phyloP scores from a whole-genome alignment of 92 coral and sea anemone species.

The Heteractis magnifica region DNA sequence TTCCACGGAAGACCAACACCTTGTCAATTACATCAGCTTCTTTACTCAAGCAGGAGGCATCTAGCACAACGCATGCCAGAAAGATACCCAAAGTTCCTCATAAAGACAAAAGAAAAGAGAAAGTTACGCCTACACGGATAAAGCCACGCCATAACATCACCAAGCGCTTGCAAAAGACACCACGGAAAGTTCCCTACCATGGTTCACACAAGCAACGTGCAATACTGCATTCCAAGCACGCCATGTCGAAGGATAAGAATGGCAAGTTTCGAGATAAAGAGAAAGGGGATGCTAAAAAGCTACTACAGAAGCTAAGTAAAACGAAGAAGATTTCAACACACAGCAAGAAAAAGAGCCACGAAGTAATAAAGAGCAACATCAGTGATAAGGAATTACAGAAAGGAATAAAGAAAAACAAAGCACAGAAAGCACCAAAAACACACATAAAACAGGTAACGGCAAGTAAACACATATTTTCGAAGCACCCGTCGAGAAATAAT shows the following conservation, averaged over 20 bases:
- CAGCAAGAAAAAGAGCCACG: not conserved
- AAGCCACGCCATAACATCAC: not conserved
- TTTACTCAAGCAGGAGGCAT: not conserved
- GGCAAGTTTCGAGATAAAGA: not conserved
- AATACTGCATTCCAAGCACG: not conserved
- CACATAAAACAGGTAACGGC: not conserved
- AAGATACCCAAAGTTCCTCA: not conserved
- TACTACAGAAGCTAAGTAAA: not conserved
- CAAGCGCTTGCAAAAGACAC: not conserved
- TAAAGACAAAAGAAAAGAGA: not conserved
- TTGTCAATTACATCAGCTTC: not conserved
- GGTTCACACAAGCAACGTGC: not conserved
- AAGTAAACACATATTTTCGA: not conserved
- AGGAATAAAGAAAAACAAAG: not conserved
- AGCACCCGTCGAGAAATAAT: not conserved
- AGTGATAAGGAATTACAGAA: not conserved
- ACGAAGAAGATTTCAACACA: not conserved
- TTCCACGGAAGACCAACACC: not conserved
- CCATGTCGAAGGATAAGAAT: not conserved
- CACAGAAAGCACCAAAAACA: not conserved
- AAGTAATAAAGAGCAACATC: not conserved
- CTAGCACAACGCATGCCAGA: not conserved
- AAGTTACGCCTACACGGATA: not conserved
- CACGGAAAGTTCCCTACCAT: not conserved
- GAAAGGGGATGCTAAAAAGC: not conserved